Evolutionary conservation across 2,113 vertebrate species (phyloP).

Genomic region (Sebastes fasciatus): DNA sequence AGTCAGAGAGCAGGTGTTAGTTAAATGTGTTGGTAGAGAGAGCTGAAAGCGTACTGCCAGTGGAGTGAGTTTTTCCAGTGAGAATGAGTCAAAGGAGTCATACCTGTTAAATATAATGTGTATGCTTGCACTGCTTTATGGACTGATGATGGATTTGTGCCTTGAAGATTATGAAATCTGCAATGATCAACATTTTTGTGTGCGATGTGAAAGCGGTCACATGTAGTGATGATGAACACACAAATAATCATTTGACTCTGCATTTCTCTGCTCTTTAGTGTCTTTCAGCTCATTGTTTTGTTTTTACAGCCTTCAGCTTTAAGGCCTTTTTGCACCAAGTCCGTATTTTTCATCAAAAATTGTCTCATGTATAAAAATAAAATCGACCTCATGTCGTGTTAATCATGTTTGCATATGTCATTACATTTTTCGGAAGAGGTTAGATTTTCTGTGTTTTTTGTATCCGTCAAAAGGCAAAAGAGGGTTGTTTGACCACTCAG

Average conservation of each 20-base stretch:
- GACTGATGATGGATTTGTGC: not conserved
- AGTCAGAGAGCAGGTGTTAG: constrained; percentile 18
- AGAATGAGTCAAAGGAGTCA: not conserved
- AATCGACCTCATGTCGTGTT: no score
- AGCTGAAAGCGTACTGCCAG: not conserved
- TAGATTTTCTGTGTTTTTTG: no score
- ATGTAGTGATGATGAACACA: no score
- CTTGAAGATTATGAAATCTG: not conserved
- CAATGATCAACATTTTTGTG: not conserved
- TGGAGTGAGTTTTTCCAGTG: no score
- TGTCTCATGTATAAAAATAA: no score
- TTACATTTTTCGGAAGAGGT: no score
- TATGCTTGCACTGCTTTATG: not conserved
- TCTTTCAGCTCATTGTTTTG: not conserved
- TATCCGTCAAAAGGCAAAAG: no score
- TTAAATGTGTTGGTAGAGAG: constrained; percentile 1
- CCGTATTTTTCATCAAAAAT: no score
- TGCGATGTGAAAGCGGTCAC: not conserved
- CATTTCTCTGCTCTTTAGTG: not conserved
- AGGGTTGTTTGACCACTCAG: no score
- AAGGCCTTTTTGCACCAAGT: no score
- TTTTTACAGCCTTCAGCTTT: no score
- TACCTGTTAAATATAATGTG: constrained; percentile 19
- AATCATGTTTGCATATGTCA: no score
- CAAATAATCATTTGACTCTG: not conserved